Conservation (phyloP, 2,797 vertebrate species). For the Hapalemur alaotrensis region DNA sequence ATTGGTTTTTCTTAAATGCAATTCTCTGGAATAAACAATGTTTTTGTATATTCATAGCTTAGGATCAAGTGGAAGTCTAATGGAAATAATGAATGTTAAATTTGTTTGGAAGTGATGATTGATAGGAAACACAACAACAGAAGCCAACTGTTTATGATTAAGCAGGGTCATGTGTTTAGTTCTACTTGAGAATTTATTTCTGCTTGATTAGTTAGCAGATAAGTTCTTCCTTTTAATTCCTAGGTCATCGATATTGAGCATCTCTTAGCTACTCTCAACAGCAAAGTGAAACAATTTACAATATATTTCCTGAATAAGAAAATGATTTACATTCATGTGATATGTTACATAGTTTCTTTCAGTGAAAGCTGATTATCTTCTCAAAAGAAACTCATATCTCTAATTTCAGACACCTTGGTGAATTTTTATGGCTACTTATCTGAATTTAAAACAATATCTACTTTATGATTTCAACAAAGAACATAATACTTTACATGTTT, state of each 20-base stretch:
- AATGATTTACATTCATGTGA: neutral
- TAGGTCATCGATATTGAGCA: neutral
- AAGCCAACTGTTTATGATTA: neutral
- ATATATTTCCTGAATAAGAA: neutral
- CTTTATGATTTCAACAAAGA: neutral
- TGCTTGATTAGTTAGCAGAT: neutral
- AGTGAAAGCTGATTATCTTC: neutral
- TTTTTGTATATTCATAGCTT: neutral
- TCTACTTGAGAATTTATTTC: neutral
- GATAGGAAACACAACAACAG: neutral
- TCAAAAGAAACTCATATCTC: neutral
- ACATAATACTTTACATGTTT: neutral
- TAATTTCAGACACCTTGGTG: neutral
- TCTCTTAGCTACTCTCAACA: neutral
- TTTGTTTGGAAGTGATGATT: neutral
- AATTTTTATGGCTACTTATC: neutral
- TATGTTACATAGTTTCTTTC: neutral
- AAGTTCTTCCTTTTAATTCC: neutral
- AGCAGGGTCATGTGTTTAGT: neutral
- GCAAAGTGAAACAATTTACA: neutral
- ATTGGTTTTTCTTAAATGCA: neutral
- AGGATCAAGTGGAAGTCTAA: no score
- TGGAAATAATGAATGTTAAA: neutral
- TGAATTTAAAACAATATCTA: neutral
- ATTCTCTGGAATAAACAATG: neutral